phyloP scores from a whole-genome alignment of 2,113 vertebrate genomes.

The Pitta sordida region DNA sequence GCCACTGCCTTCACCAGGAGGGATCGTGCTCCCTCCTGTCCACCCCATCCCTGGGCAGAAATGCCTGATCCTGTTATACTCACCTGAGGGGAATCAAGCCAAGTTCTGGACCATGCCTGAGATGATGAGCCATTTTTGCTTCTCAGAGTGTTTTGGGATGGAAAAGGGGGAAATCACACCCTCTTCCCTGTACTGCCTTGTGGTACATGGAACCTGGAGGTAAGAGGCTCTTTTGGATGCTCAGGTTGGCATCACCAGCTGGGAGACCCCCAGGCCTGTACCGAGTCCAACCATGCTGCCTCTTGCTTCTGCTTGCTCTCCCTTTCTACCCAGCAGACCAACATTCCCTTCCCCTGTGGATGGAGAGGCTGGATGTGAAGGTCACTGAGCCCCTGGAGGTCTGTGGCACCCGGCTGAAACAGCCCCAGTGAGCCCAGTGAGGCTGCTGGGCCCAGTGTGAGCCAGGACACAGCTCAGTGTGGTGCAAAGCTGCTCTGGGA shows the following conservation, averaged over 20 bases:
- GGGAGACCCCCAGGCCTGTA: not conserved
- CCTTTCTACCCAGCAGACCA: not conserved
- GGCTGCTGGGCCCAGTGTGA: not conserved
- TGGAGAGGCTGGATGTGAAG: conserved; percentile 76
- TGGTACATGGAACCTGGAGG: accelerated
- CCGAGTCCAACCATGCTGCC: not conserved
- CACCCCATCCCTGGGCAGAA: not conserved
- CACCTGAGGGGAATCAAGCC: not conserved
- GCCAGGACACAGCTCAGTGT: not conserved
- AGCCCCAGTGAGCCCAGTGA: not conserved
- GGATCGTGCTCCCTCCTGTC: not conserved
- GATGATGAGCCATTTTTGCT: not conserved
- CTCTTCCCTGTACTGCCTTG: accelerated
- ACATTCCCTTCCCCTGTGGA: conserved; percentile 26
- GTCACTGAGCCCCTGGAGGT: conserved; percentile 72
- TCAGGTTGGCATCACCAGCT: not conserved
- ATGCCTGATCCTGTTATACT: accelerated
- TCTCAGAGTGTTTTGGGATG: not conserved
- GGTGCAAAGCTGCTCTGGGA: not conserved
- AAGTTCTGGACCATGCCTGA: not conserved
- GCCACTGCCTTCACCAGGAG: not conserved
- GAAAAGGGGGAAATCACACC: not conserved
- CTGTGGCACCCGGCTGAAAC: conserved; percentile 70
- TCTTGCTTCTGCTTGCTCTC: not conserved
- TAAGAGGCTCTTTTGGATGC: not conserved